Conservation (phyloP, 53 echinoderm and acorn worm species). For the Zoroaster sp. region DNA sequence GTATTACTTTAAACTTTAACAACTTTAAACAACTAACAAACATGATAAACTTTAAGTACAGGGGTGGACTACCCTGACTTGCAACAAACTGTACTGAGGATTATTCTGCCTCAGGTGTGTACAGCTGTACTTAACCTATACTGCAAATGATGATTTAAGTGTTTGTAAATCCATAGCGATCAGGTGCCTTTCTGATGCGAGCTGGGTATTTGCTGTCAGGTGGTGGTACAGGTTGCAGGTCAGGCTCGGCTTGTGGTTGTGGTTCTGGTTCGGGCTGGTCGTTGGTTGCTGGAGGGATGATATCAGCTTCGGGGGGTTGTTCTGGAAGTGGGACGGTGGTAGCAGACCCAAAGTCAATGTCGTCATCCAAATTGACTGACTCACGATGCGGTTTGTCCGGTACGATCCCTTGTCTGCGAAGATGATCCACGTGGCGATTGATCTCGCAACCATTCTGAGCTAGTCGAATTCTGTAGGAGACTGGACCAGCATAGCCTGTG, state of each 20-base stretch:
- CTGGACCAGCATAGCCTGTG: constrained; percentile 23
- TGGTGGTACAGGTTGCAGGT: too few relatives aligned
- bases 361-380: neutral
- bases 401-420: neutral
- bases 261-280: too few relatives aligned
- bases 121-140: neutral
- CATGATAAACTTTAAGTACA: neutral
- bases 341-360: constrained; percentile 10
- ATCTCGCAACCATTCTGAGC: neutral
- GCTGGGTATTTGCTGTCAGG: neutral
- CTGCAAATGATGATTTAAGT: neutral
- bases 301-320: neutral
- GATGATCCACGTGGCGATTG: constrained; percentile 20
- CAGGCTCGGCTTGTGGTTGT: neutral
- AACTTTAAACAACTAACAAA: too few relatives aligned
- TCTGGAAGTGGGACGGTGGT: neutral
- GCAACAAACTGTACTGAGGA: neutral
- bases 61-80: constrained; percentile 5
- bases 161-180: neutral
- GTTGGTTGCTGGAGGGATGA: neutral
- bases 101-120: neutral
- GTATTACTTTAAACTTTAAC: too few relatives aligned
- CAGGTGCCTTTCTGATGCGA: neutral
- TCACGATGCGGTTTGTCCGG: neutral
- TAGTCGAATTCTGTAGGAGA: constrained; percentile 28